A percentile compares a stretch with the other conserved stretches of the same genome.
Conservation (phyloP, 2,888 invertebrate species). For the Augiades crinisus region DNA sequence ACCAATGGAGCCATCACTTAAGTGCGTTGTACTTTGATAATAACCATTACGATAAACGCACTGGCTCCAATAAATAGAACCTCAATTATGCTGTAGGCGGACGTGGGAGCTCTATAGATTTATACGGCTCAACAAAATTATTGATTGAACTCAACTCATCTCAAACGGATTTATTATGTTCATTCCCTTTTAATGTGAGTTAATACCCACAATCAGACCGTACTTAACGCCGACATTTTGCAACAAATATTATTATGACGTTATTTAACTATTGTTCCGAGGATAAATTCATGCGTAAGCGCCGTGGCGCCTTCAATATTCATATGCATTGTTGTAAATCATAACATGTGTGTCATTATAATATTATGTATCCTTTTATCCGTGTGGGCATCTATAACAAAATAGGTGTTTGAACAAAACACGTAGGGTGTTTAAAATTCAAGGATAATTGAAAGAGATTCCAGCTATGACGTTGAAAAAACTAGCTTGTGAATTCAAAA, state of each 20-base stretch:
- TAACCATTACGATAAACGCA: slow-evolving; percentile 11
- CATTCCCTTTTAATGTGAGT: background rate
- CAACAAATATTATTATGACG: background rate
- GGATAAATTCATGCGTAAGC: slow-evolving; percentile 9
- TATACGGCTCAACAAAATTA: slow-evolving; percentile 7
- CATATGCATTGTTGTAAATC: slow-evolving; percentile 13
- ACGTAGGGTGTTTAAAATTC: slow-evolving; percentile 25
- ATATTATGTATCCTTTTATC: slow-evolving; percentile 17
- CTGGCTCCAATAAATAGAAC: slow-evolving; percentile 10
- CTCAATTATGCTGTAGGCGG: slow-evolving; percentile 11
- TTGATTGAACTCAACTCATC: slow-evolving; percentile 9
- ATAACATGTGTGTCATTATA: slow-evolving; percentile 11
- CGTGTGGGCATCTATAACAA: slow-evolving; percentile 9
- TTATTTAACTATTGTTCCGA: slow-evolving; percentile 2
- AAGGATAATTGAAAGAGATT: slow-evolving; percentile 27
- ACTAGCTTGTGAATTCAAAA: slow-evolving; percentile 33
- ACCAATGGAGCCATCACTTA: background rate
- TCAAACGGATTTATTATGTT: slow-evolving; percentile 1
- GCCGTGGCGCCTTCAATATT: slow-evolving; percentile 13
- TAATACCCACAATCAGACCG: background rate
- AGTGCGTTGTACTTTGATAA: slow-evolving; percentile 3
- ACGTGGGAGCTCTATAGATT: slow-evolving; percentile 1
- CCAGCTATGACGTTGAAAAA: slow-evolving; percentile 27
- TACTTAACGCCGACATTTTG: background rate
- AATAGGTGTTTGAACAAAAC: slow-evolving; percentile 21